These are phyloP conservation scores for Peromyscus californicus DNA, from an alignment of 2,113 vertebrate genomes.

Conservation along the genomic window DNA sequence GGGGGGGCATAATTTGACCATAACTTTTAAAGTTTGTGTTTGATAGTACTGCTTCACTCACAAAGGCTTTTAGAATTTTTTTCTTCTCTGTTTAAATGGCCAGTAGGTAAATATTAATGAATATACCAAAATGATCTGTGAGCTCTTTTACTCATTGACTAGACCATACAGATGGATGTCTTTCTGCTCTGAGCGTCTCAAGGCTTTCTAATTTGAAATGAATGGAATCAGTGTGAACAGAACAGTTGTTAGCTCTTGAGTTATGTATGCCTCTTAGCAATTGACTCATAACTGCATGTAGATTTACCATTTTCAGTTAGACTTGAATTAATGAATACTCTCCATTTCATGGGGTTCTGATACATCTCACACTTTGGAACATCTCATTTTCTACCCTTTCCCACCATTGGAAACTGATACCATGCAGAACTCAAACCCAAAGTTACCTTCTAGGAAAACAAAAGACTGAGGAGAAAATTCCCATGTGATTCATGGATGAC, in stretches of 20 bases:
- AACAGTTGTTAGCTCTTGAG: not conserved
- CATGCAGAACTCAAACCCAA: conserved; percentile 4
- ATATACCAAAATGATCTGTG: not conserved
- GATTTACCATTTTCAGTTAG: not conserved
- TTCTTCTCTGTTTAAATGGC: conserved; percentile 10
- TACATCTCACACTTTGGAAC: not conserved
- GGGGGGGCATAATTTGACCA: not conserved
- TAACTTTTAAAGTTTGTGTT: conserved; percentile 27
- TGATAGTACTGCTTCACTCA: conserved; percentile 3
- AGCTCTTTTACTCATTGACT: not conserved
- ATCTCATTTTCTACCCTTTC: not conserved
- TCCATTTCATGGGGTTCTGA: conserved; percentile 50
- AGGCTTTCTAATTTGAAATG: not conserved
- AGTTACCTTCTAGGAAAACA: conserved; percentile 2
- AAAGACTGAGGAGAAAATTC: not conserved
- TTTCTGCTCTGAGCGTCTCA: not conserved
- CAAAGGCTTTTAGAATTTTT: not conserved
- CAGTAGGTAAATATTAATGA: conserved; percentile 42
- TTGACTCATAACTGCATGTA: conserved; percentile 13
- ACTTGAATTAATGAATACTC: not conserved
- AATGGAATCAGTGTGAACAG: not conserved
- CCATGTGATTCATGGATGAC: not conserved
- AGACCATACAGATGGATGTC: not conserved
- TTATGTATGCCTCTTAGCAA: not conserved
- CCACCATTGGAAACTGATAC: conserved; percentile 31